Percentiles rank a stretch among this genome's conserved stretches.
phyloP scores from a whole-genome alignment of 64 coral and sea anemone species.

The Porites australiensis region DNA sequence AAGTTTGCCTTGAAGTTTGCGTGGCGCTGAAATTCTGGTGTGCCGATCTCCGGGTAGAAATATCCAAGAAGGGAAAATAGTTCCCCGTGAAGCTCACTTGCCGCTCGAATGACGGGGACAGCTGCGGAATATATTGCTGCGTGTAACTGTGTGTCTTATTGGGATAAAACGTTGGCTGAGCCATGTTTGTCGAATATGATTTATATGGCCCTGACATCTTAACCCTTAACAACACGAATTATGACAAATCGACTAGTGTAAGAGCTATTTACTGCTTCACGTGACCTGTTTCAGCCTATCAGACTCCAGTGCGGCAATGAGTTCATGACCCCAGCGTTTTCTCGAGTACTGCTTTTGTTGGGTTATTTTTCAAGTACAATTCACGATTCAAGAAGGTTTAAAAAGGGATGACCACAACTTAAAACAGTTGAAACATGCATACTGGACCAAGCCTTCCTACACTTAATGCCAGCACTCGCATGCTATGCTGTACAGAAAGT shows the following conservation, averaged over 20 bases:
- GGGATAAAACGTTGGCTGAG: conserved; percentile 31
- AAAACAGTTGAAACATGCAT: neutral
- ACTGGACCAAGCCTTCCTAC: neutral
- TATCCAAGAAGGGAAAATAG: conserved; percentile 51
- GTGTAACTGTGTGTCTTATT: conserved; percentile 29
- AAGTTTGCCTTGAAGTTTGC: conserved; percentile 1
- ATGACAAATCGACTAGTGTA: conserved; percentile 54
- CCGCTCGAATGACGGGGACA: conserved; percentile 39
- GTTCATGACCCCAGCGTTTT: conserved; percentile 39
- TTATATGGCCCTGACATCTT: conserved; percentile 57
- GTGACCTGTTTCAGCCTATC: conserved; percentile 46
- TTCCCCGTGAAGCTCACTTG: conserved; percentile 56
- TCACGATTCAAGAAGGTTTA: neutral
- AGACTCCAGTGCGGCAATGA: neutral
- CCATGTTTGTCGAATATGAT: conserved; percentile 65
- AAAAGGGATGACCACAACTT: neutral
- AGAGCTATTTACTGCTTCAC: conserved; percentile 14
- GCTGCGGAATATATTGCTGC: conserved; percentile 48
- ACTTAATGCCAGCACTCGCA: neutral
- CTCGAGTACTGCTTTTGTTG: neutral
- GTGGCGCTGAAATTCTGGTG: conserved; percentile 5
- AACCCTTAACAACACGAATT: conserved; percentile 58
- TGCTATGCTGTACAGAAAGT: neutral
- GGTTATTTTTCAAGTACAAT: conserved; percentile 8
- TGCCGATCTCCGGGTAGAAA: conserved; percentile 22